Base-by-base conservation (phyloP, 2,113 vertebrate species). In the Microcebus griseorufus region DNA sequence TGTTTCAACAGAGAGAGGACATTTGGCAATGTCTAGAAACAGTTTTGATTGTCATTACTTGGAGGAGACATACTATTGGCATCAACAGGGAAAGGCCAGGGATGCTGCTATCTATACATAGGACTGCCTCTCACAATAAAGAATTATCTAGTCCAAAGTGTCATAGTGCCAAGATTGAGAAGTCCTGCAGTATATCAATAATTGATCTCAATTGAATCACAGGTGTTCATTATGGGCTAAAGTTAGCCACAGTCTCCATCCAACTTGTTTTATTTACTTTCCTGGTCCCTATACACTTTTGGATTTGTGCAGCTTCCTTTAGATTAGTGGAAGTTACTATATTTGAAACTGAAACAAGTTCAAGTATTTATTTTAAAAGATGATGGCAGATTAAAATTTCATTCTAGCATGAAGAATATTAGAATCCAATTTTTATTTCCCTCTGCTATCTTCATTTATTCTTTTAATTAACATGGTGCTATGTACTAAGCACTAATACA, bases 351-450 rank as follows among this genome's bases (percentile, higher is more conserved):
- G 45, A 86, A 84, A 90, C 9, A 67, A n/a, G 17, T 88, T 65
- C n/a, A 84, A 27, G 14, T 88, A 51, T 88, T 90, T 70, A 75
- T 53, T 85, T 85, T 34, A 64, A 81, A 81, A 69, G 11, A 39
- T 84, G 76, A 62, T 58, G 80, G 55, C 75, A 80, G 55, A 60
- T 45, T 32, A 89, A 94, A 83, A 39, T 76, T 88, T 78, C 62
- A 32, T 88, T 87, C 78, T 78, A 17, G 34, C 45, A 37, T 84
- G 37, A 92, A 27, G 53, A 72, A 4, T 62, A 20, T 91, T 97
- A 97, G 88, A 69, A 58, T 73, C 34, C 70, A 88, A 88, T 60
- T 67, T 87, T 95, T 87, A 82, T 79, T 78, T 97, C 88, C 37
- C 20, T 67, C 17, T 16, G 37, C 86, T 82, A 23, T 42, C 23